A percentile compares a stretch with the other conserved stretches of the same genome.
Conservation (phyloP, 2,113 vertebrate species). For the Hiodon tergisus region DNA sequence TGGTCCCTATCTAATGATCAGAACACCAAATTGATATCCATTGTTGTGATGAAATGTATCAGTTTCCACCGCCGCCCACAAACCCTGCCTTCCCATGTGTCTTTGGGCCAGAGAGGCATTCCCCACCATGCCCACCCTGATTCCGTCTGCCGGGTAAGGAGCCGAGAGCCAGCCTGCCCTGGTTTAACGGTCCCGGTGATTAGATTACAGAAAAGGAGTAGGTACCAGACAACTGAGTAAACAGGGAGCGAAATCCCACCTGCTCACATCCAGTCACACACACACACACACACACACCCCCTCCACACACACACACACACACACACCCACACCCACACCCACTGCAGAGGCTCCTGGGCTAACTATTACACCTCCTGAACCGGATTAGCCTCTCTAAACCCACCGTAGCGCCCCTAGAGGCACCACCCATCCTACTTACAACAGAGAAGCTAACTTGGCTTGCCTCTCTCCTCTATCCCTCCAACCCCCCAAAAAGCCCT, state of each 20-base stretch:
- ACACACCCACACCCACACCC: neutral
- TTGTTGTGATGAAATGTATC: too few relatives aligned
- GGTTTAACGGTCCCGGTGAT: neutral
- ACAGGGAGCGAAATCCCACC: neutral
- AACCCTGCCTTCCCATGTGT: neutral
- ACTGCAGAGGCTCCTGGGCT: conserved; percentile 5
- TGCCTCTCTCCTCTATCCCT: neutral
- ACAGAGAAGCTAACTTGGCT: neutral
- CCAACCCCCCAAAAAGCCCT: neutral
- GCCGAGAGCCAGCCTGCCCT: neutral
- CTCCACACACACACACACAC: too few relatives aligned
- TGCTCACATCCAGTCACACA: neutral
- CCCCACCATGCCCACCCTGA: neutral
- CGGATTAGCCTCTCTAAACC: neutral
- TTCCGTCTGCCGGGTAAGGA: too few relatives aligned
- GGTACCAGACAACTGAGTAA: conserved; percentile 9
- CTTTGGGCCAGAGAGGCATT: neutral
- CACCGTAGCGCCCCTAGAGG: neutral
- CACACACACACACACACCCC: neutral
- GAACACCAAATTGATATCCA: too few relatives aligned
- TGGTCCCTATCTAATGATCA: too few relatives aligned
- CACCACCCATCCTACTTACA: neutral
- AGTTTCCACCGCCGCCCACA: neutral
- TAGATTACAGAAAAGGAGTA: conserved; percentile 6
- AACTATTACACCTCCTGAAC: neutral